Conservation (phyloP, 2,888 invertebrate genomes). For the Sphecodes monilicornis region DNA sequence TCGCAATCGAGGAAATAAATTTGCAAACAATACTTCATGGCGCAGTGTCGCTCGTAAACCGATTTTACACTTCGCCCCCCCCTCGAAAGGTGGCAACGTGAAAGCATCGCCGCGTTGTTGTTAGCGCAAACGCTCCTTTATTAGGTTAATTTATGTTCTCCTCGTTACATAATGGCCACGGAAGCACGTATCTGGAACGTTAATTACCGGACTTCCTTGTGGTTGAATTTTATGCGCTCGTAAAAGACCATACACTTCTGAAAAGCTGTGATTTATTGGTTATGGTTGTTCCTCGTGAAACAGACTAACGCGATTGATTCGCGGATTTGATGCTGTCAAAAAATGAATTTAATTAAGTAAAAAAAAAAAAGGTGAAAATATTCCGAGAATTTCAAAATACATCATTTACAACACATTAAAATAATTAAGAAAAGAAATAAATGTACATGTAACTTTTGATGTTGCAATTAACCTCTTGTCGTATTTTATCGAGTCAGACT, state of each 20-base stretch:
- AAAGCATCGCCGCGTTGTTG: not conserved
- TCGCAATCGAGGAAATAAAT: not conserved
- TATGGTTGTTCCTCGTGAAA: not conserved
- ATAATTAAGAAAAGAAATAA: too few relatives aligned
- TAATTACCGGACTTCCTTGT: not conserved
- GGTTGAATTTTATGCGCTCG: not conserved
- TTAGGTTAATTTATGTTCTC: not conserved
- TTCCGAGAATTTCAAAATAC: too few relatives aligned
- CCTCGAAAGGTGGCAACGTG: not conserved
- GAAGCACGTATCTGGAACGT: not conserved
- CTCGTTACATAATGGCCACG: conserved; percentile 3
- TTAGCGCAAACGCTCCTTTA: not conserved
- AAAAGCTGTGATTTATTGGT: not conserved
- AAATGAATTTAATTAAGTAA: too few relatives aligned
- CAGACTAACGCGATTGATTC: not conserved
- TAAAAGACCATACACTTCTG: not conserved
- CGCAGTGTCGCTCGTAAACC: not conserved
- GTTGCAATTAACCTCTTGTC: too few relatives aligned
- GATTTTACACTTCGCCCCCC: not conserved
- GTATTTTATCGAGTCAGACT: too few relatives aligned
- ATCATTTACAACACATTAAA: too few relatives aligned
- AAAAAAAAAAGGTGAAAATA: too few relatives aligned
- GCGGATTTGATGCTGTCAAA: not conserved
- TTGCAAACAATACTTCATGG: not conserved
- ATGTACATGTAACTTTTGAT: too few relatives aligned